Base-by-base conservation (phyloP, 2,888 invertebrate species). In the Chrysopilus asiliformis region DNA sequence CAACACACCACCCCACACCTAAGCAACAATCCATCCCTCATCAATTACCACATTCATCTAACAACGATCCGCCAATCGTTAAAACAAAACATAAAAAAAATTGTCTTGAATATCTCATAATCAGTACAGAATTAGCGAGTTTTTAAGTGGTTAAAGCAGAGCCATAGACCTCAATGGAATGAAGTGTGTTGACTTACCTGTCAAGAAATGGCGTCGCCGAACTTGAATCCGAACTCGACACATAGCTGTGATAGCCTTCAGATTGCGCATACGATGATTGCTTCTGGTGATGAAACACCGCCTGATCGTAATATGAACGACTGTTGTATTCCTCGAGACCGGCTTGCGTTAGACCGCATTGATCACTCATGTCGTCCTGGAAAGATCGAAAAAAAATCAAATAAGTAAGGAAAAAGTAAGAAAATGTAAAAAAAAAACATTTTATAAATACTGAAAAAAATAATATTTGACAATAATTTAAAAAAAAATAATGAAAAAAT, bases 201-300 rank as follows among this genome's bases (percentile, higher is more conserved):
- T 83, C 82, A 47, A 82, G 61, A 58, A 83, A 79, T 22, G 82
- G 82, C 4, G 82, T 81, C 2, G 81, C 80, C 29, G 74, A 74
- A 34, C 76, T 78, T 7, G 79, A 79, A 57, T 81, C 80, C 25
- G 79, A 76, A 52, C 79, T 78, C 40, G 79, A 79, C 17, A 82
- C 80, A 58, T 82, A 82, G 56, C 80, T 79, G 57, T 81, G 81
- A 58, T 81, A 82, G 34, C 80, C 80, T 62, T 82, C 81, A 35
- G 79, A 79, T 52, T 81, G 80, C 34, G 81, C 81, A 61, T 82
- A 81, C 35, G 79, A 79, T 26, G 76, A 70, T 53, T 79, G 79
- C 51, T 77, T 79, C 48, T 77, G 77, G 56, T 79, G 79, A 47
- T 71, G 67, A 49, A 68, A 70, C 32, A 60, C 64, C 42, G 70